Evolutionary conservation across 2,113 vertebrate species (phyloP).

Genomic region (Hippocampus abdominalis): DNA sequence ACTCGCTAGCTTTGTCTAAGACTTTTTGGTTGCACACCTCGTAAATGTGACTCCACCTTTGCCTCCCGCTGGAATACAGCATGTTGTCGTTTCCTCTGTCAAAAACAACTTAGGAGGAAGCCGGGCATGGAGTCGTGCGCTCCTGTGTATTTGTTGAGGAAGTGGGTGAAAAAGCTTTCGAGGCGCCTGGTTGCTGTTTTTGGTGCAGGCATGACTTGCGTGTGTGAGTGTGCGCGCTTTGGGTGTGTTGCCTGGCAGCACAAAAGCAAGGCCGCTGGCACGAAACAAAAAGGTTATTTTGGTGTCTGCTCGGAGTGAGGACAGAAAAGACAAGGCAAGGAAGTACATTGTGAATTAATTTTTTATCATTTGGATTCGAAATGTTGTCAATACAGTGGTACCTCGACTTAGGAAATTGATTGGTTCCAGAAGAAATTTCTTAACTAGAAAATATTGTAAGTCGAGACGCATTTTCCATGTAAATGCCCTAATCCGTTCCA

Average conservation of each 20-base stretch:
- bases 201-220: constrained; percentile 10
- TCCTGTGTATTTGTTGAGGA: constrained; percentile 7
- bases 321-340: neutral
- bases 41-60: constrained; percentile 21
- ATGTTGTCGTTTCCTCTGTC: constrained; percentile 53
- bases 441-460: too few relatives aligned
- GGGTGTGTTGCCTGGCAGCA: constrained; percentile 22
- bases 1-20: neutral
- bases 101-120: constrained; percentile 20
- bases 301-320: neutral
- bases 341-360: neutral
- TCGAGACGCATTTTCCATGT: too few relatives aligned
- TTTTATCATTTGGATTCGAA: too few relatives aligned
- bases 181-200: constrained; percentile 31
- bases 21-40: neutral
- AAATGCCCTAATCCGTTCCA: too few relatives aligned
- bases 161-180: constrained; percentile 16
- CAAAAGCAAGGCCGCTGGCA: constrained; percentile 30
- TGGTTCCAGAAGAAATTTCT: too few relatives aligned
- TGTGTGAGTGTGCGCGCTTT: neutral
- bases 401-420: too few relatives aligned
- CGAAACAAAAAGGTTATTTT: constrained; percentile 16
- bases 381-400: too few relatives aligned
- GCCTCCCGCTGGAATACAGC: constrained; percentile 31
- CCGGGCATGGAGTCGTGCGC: neutral